Evolutionary conservation across 2,888 invertebrate species (phyloP).

Genomic region (Heterodera filipjevi): DNA sequence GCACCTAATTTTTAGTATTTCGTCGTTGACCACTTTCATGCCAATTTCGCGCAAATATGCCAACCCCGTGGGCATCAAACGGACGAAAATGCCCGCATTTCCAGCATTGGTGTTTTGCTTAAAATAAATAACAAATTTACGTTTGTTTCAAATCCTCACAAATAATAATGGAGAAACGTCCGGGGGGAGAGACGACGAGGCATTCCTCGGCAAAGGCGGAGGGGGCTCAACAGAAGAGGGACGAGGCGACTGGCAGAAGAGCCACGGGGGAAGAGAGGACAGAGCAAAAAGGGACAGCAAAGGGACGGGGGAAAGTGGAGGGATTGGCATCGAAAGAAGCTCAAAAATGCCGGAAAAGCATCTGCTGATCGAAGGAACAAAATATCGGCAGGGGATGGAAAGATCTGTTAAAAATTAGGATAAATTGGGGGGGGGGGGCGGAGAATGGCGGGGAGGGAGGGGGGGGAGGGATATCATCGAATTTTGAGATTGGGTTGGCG

Average conservation of each 20-base stretch:
- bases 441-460: too few relatives aligned
- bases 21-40: slow-evolving; percentile 65
- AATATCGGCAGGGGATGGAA: too few relatives aligned
- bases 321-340: too few relatives aligned
- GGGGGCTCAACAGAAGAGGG: not conserved
- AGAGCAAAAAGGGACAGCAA: not conserved
- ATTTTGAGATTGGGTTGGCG: not conserved
- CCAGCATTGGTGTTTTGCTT: slow-evolving; percentile 62
- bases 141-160: slow-evolving; percentile 12
- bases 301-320: not conserved
- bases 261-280: not conserved
- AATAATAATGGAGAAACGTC: slow-evolving; percentile 33
- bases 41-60: slow-evolving; percentile 64
- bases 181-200: not conserved
- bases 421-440: too few relatives aligned
- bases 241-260: not conserved
- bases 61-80: slow-evolving; percentile 64
- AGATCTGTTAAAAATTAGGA: too few relatives aligned
- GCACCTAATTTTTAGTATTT: slow-evolving; percentile 56
- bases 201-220: not conserved
- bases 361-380: too few relatives aligned
- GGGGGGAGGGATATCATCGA: not conserved
- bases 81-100: slow-evolving; percentile 61
- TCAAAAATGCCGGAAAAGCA: too few relatives aligned
- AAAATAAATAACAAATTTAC: slow-evolving; percentile 21